Percentiles rank a stretch among this genome's conserved stretches.
Conservation (phyloP, 1,140 invertebrate genomes). For the Lamellibrachia luymesi region DNA sequence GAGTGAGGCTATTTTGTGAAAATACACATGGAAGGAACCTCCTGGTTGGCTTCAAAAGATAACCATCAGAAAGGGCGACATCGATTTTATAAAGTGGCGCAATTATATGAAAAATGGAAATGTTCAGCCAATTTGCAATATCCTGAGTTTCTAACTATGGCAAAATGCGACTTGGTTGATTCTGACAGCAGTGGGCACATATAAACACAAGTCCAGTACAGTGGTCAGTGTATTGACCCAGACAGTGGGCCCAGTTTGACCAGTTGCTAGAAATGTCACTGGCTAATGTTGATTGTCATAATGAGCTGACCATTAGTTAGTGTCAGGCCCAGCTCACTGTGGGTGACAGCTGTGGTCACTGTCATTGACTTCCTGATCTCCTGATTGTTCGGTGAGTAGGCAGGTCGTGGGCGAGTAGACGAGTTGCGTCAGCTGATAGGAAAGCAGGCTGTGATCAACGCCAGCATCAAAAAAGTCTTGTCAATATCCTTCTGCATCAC, state of each 20-base stretch:
- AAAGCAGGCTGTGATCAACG: background rate
- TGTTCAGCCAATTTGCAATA: no score
- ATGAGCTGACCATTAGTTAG: background rate
- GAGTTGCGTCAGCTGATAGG: background rate
- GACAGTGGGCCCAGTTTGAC: background rate
- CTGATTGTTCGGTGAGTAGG: background rate
- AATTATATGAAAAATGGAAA: no score
- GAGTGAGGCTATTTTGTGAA: no score
- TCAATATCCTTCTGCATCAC: background rate
- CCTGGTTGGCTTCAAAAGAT: no score
- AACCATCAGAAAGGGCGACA: no score
- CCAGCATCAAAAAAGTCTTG: background rate
- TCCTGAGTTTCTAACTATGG: no score
- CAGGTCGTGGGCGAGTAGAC: background rate
- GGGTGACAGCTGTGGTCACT: background rate
- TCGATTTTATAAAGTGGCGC: no score
- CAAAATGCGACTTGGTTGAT: no score
- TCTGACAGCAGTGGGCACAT: background rate
- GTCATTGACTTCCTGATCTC: background rate
- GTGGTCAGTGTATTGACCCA: background rate
- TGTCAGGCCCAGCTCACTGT: background rate
- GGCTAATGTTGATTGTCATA: background rate
- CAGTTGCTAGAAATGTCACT: background rate
- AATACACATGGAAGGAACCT: no score
- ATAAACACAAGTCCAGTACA: background rate